phyloP scores from a whole-genome alignment of 2,797 vertebrate genomes.

The Spinus olivaceus region DNA sequence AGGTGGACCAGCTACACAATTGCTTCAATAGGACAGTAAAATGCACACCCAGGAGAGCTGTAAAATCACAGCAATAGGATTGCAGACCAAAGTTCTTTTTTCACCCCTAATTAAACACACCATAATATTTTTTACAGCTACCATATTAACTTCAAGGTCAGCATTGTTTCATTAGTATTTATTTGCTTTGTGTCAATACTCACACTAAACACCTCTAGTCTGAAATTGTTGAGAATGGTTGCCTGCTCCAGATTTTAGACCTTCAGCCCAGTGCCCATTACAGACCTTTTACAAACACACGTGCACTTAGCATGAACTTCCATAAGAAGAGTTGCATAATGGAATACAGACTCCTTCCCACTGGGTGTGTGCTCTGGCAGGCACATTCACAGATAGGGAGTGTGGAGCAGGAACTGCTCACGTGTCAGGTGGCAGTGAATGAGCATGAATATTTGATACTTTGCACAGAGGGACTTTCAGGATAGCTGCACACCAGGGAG shows the following conservation, averaged over 20 bases:
- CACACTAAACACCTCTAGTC: not conserved
- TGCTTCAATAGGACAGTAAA: not conserved
- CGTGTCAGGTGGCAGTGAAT: not conserved
- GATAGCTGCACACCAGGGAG: not conserved
- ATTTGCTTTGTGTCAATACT: not conserved
- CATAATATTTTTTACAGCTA: not conserved
- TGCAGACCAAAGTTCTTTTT: not conserved
- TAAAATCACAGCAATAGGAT: not conserved
- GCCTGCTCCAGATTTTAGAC: not conserved
- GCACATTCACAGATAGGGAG: accelerated
- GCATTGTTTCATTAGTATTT: not conserved
- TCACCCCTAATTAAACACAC: not conserved
- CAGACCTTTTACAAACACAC: not conserved
- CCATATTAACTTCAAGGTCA: not conserved
- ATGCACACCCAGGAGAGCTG: not conserved
- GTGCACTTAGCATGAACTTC: not conserved
- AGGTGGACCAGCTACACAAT: accelerated
- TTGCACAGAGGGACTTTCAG: not conserved
- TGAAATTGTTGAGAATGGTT: not conserved
- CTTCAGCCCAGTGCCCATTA: not conserved
- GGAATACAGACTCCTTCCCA: not conserved
- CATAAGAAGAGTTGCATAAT: accelerated
- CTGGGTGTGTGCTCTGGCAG: not conserved
- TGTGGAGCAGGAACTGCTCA: not conserved
- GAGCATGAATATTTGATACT: not conserved